Evolutionary conservation across 2,888 invertebrate species (phyloP).

Genomic region (Watsonalla cultraria): DNA sequence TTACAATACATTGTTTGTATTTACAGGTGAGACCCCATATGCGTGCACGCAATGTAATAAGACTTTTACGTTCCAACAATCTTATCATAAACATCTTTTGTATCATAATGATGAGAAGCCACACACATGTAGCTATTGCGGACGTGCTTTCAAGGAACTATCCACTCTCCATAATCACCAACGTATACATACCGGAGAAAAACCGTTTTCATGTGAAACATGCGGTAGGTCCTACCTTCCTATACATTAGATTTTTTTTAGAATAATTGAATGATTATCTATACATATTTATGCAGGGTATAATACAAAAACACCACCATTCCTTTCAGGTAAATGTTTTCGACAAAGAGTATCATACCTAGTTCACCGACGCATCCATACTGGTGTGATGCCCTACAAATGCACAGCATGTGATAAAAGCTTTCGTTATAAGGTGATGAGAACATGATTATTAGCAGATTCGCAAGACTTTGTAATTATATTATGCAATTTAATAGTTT

Average conservation of each 20-base stretch:
- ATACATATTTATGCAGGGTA: not conserved
- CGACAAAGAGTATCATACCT: slow-evolving; percentile 91
- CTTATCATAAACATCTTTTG: slow-evolving; percentile 91
- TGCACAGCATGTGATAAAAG: slow-evolving; percentile 88
- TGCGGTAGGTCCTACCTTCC: slow-evolving; percentile 85
- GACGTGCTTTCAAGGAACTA: slow-evolving; percentile 90
- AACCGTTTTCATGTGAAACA: slow-evolving; percentile 91
- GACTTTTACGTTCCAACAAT: slow-evolving; percentile 93
- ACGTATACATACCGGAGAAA: slow-evolving; percentile 90
- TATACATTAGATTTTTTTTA: not conserved
- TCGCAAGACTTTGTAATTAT: no score
- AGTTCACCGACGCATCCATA: slow-evolving; percentile 90
- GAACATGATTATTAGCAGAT: no score
- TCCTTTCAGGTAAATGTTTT: slow-evolving; percentile 87
- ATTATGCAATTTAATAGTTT: not conserved
- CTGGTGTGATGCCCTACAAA: slow-evolving; percentile 92
- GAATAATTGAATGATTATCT: not conserved
- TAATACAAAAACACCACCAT: no score
- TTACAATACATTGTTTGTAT: slow-evolving; percentile 11
- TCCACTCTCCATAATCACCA: slow-evolving; percentile 93
- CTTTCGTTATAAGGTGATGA: slow-evolving; percentile 86
- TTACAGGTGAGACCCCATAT: slow-evolving; percentile 91
- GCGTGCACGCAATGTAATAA: slow-evolving; percentile 89
- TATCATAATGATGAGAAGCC: slow-evolving; percentile 94
- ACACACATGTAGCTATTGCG: slow-evolving; percentile 85